A percentile compares a stretch with the other conserved stretches of the same genome.
These are phyloP conservation scores for Papilio protenor DNA, from an alignment of 2,888 invertebrate genomes.

Conservation along the genomic window DNA sequence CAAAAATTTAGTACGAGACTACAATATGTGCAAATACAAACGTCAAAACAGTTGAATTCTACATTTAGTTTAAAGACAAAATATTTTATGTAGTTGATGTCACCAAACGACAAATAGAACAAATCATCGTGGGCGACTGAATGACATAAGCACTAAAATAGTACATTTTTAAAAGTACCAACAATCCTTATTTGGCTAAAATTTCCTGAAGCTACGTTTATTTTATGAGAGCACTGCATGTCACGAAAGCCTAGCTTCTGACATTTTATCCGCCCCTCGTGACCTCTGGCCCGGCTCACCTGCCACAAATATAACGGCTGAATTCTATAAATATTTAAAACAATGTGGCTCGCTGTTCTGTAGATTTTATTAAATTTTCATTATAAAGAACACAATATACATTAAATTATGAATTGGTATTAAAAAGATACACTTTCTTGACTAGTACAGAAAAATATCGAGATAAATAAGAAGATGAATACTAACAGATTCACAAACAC, in stretches of 20 bases:
- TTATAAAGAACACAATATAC: background rate
- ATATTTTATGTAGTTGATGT: constrained; percentile 13
- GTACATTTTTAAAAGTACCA: background rate
- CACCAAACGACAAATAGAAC: constrained; percentile 4
- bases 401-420: background rate
- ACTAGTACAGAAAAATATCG: no score
- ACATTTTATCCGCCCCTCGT: constrained; percentile 23
- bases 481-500: background rate
- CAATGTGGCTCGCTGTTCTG: background rate
- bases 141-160: background rate
- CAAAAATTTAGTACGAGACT: background rate
- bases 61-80: background rate
- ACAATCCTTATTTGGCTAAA: background rate
- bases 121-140: background rate
- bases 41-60: background rate
- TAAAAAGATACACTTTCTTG: no score
- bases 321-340: constrained; percentile 18
- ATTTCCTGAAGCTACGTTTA: background rate
- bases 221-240: constrained; percentile 17
- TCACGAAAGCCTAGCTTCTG: constrained; percentile 25
- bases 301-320: constrained; percentile 17
- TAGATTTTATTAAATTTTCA: background rate
- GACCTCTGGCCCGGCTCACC: constrained; percentile 9
- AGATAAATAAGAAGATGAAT: no score
- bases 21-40: background rate